A percentile compares a stretch with the other conserved stretches of the same genome.
Evolutionary conservation across 2,113 vertebrate species (phyloP).

Genomic region (Garra rufa): DNA sequence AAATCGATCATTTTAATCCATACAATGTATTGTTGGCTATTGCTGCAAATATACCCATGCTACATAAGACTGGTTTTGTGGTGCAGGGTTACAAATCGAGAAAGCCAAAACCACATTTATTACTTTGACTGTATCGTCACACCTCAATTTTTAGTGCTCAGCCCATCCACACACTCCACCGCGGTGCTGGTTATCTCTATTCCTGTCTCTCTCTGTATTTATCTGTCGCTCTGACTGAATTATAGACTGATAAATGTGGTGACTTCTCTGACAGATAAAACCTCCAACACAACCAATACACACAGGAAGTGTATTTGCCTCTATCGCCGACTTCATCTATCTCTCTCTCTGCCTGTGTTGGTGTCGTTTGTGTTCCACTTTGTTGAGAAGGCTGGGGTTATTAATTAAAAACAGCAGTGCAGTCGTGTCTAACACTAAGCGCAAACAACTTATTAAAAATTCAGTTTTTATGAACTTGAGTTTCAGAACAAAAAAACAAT

Average conservation of each 20-base stretch:
- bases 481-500: neutral
- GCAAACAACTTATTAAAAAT: constrained; percentile 38
- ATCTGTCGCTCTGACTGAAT: neutral
- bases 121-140: neutral
- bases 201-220: constrained; percentile 7
- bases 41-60: too few relatives aligned
- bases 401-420: constrained; percentile 34
- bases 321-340: neutral
- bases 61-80: too few relatives aligned
- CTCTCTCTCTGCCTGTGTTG: neutral
- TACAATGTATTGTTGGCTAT: too few relatives aligned
- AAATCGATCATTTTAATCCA: too few relatives aligned
- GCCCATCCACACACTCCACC: neutral
- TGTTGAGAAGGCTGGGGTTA: neutral
- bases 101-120: constrained; percentile 2
- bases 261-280: constrained; percentile 15
- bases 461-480: constrained; percentile 1
- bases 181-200: neutral
- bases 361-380: constrained; percentile 18
- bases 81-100: too few relatives aligned
- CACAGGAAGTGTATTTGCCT: neutral
- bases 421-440: constrained; percentile 22
- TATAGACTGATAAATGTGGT: neutral
- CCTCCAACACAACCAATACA: constrained; percentile 16
- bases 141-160: constrained; percentile 9